Evolutionary conservation across 2,797 vertebrate genomes (phyloP).

Genomic region (Phaenicophaeus curvirostris): DNA sequence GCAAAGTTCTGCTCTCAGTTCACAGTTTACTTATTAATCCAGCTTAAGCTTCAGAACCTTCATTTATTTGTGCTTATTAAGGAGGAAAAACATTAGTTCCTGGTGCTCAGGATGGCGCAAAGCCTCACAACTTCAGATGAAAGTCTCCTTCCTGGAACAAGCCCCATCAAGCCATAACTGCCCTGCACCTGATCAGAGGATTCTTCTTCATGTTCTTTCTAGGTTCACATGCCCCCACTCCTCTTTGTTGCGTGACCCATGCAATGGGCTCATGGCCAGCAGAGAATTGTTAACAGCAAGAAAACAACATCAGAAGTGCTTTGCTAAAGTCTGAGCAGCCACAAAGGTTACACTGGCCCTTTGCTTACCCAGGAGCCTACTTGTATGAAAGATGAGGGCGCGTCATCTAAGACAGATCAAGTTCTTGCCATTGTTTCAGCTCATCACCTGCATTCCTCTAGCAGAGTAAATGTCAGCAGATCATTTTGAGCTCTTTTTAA

Average conservation of each 20-base stretch:
- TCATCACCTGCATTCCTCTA: neutral
- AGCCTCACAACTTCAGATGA: neutral
- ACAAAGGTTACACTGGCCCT: neutral
- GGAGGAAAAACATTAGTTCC: neutral
- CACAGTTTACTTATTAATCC: slow-evolving; percentile 2
- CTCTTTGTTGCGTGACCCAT: neutral
- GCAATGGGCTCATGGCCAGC: neutral
- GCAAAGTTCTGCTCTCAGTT: neutral
- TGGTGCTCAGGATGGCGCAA: neutral
- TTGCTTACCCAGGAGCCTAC: neutral
- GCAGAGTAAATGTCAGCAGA: neutral
- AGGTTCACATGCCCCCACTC: neutral
- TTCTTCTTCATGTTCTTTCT: neutral
- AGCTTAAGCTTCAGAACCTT: neutral
- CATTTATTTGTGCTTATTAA: neutral
- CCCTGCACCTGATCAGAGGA: neutral
- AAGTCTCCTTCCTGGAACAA: neutral
- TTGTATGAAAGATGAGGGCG: neutral
- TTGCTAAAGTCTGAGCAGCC: neutral
- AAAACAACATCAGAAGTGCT: neutral
- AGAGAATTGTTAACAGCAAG: neutral
- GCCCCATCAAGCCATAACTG: neutral
- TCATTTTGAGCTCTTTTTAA: neutral
- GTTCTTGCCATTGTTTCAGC: neutral
- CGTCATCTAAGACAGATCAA: neutral